Evolutionary conservation across 2,888 invertebrate species (phyloP).

Genomic region (Scaptomyza caliginosa): DNA sequence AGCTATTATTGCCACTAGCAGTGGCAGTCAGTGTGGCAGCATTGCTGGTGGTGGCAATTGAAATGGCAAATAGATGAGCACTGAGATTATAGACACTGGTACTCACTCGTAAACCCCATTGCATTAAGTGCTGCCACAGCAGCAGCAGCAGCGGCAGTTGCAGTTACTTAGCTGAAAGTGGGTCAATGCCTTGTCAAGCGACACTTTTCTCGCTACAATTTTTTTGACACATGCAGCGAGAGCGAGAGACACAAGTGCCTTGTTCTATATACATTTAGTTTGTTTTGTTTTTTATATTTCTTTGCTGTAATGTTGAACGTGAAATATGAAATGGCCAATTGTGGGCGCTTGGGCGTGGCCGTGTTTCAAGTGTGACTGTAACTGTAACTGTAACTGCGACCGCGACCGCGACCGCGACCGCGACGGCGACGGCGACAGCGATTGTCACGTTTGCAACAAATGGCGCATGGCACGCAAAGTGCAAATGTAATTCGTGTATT

Average conservation of each 20-base stretch:
- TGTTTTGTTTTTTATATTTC: not conserved
- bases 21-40: not conserved
- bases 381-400: slow-evolving; percentile 12
- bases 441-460: slow-evolving; percentile 79
- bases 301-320: slow-evolving; percentile 20
- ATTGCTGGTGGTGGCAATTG: slow-evolving; percentile 17
- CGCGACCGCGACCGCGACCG: slow-evolving; percentile 12
- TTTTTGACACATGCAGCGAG: slow-evolving; percentile 16
- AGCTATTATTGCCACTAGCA: not conserved
- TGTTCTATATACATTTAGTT: not conserved
- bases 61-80: slow-evolving; percentile 44
- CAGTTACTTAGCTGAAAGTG: slow-evolving; percentile 7
- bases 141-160: not conserved
- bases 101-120: slow-evolving; percentile 3
- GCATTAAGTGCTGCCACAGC: slow-evolving; percentile 10
- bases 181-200: slow-evolving; percentile 18
- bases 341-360: slow-evolving; percentile 7
- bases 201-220: slow-evolving; percentile 23
- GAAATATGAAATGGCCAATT: slow-evolving; percentile 55
- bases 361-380: not conserved
- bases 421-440: slow-evolving; percentile 34
- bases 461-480: slow-evolving; percentile 78
- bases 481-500: slow-evolving; percentile 80
- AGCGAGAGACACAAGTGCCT: slow-evolving; percentile 8
- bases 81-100: slow-evolving; percentile 36